Evolutionary conservation across 2,797 vertebrate genomes (phyloP), one percentile per base, ranked within the genome.

Genomic region (Enteromius treurensis): DNA sequence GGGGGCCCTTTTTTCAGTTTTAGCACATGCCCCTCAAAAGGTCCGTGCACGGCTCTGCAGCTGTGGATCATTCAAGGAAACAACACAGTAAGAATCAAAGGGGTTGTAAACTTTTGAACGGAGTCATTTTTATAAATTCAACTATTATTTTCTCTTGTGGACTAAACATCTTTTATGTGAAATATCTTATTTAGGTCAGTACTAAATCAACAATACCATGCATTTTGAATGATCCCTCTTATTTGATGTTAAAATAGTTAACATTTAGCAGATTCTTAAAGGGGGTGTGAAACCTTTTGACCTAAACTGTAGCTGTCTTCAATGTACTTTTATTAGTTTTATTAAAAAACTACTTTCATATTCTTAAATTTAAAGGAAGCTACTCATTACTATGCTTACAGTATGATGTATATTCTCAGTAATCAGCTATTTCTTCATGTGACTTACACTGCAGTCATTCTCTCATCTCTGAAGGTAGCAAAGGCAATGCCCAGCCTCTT

Each of bases 371-470:
- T 45, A 45, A 3, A 45, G 40, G 2, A n/a, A 37, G 19, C 29
- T 23, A 40, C 14, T 58, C n/a, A 26, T 76, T 32, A 29, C 60
- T 32, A 17, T 32, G 15, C 60, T 64, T 37, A 58, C 21, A 58
- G 29, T 6, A 55, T 26, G 7, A 26, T 23, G 3, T 6, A 1
- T 14, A 23, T 47, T 47, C 11, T 78, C 23, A 70, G 3, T 21
- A 47, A 37, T 26, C 26, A 9, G n/a, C 21, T 47, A 21, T 53
- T 14, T 47, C 14, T 64, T 4, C 14, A 42, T 11, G 47, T 64
- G 80, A 95, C 97, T 97, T 93, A 99, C 98, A 95, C 95, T 55
- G 95, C 95, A 0, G 96, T 97, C 96, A 97, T 99, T 88, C 95
- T 93, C 88, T 97, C 94, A 0, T 99, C 97, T 84, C 98, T 96